Evolutionary conservation across 2,113 vertebrate species (phyloP).

Genomic region (Anser cygnoides): DNA sequence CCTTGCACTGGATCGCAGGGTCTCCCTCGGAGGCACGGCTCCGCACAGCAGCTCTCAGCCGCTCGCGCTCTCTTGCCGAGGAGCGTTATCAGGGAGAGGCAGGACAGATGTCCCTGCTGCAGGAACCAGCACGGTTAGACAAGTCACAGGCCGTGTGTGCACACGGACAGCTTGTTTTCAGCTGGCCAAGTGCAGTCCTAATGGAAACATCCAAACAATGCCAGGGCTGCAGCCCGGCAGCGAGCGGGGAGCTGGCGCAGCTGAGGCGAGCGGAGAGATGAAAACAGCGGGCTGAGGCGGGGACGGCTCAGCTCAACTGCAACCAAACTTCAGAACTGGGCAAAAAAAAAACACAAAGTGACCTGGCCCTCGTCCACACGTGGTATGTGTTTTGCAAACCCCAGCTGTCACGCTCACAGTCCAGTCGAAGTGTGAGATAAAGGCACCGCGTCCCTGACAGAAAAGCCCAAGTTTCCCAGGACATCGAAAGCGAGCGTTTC

Average conservation of each 20-base stretch:
- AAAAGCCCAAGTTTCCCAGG: neutral
- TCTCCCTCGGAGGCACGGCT: neutral
- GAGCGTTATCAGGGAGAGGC: neutral
- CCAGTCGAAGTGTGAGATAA: neutral
- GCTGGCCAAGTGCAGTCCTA: neutral
- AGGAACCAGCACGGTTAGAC: fast-evolving
- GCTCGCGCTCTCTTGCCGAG: neutral
- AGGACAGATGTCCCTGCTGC: neutral
- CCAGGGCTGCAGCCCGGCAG: neutral
- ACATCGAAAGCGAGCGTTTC: neutral
- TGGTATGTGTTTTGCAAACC: neutral
- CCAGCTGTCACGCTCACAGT: neutral
- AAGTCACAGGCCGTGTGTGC: fast-evolving
- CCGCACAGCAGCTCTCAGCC: neutral
- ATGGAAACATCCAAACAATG: fast-evolving
- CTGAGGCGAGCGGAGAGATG: neutral
- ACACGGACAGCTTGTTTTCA: neutral
- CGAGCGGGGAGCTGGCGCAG: neutral
- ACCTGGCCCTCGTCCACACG: neutral
- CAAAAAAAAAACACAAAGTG: neutral
- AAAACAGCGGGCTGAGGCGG: neutral
- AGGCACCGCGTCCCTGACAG: neutral
- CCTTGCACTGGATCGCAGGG: neutral
- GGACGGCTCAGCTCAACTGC: neutral
- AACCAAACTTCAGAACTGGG: neutral